A percentile compares a stretch with the other conserved stretches of the same genome.
These are phyloP conservation scores for Trichosurus vulpecula DNA, from an alignment of 2,797 vertebrate species.

Conservation along the genomic window DNA sequence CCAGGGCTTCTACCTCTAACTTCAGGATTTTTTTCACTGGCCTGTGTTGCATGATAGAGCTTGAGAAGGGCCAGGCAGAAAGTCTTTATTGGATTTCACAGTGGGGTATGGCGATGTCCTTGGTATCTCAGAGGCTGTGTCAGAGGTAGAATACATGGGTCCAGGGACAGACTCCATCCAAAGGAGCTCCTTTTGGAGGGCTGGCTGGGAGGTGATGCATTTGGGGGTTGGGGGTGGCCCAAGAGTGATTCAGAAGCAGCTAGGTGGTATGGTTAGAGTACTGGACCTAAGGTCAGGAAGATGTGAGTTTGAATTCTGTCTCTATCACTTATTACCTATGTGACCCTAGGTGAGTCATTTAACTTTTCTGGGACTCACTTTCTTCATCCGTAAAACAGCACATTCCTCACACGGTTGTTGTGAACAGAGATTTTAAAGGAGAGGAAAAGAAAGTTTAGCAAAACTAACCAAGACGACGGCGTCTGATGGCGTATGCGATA, in stretches of 20 bases:
- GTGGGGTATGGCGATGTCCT: background rate
- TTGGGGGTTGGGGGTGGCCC: background rate
- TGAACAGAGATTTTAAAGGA: background rate
- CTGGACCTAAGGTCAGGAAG: background rate
- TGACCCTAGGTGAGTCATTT: background rate
- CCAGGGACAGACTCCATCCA: background rate
- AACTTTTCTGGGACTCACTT: background rate
- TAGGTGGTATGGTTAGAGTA: background rate
- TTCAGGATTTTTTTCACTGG: background rate
- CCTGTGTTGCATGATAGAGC: background rate
- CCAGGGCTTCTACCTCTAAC: background rate
- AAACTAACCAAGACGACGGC: background rate
- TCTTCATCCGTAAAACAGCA: background rate
- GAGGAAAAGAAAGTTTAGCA: background rate
- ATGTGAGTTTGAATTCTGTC: background rate
- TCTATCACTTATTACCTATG: background rate
- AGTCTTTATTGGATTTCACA: background rate
- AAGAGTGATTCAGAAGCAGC: background rate
- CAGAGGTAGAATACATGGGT: background rate
- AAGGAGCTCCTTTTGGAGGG: background rate
- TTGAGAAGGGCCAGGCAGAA: background rate
- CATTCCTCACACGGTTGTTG: background rate
- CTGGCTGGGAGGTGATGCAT: background rate
- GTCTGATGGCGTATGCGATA: background rate
- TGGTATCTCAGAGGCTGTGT: background rate